Evolutionary conservation across 1,140 invertebrate genomes (phyloP), one percentile per base, ranked within the genome.

Genomic region (Drosophila novamexicana): DNA sequence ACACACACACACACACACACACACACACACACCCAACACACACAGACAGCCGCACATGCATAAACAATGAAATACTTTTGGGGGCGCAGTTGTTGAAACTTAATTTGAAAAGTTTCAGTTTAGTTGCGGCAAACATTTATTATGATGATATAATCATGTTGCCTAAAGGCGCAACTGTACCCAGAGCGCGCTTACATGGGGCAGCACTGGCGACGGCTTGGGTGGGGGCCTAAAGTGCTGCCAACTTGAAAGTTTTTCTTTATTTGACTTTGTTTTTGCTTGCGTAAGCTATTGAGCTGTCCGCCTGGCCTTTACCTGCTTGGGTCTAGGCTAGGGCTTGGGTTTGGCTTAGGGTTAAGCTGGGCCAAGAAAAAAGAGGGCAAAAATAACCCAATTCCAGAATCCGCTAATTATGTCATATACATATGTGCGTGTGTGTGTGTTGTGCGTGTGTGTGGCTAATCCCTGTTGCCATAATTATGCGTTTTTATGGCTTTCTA

Each of bases 141-240:
- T 90, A 89, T 89, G 85, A 89, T 89, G 85, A 90, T 89, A 89
- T 90, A 89, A 89, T 89, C 84, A 89, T 80, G 75, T 59, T 62
- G 66, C 69, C 67, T 37, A 50, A 68, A 54, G 62, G 50, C 69
- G 66, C 82, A 76, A 86, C 82, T 86, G 82, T 86, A 86, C 82
- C 56, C 52, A 50, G 12, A 47, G 52, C 40, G 64, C 39, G 44
- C 32, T 49, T 40, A 45, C 6, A 32, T 14, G 56, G 45, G 39
- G 7, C 18, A 18, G 22, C 6, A 39, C 22, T 9, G 12, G 44
- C 3, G n/a, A 36, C 22, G 22, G 18, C 1, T 18, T 22, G 22
- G 9, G 56, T 12, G 6, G 5, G 16, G 7, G 7, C 1, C 34
- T 7, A 9, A 47, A 37, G 29, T 40, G 47, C 34, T 58, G 49